phyloP scores from a whole-genome alignment of 1,140 invertebrate genomes.

The Panulirus ornatus region DNA sequence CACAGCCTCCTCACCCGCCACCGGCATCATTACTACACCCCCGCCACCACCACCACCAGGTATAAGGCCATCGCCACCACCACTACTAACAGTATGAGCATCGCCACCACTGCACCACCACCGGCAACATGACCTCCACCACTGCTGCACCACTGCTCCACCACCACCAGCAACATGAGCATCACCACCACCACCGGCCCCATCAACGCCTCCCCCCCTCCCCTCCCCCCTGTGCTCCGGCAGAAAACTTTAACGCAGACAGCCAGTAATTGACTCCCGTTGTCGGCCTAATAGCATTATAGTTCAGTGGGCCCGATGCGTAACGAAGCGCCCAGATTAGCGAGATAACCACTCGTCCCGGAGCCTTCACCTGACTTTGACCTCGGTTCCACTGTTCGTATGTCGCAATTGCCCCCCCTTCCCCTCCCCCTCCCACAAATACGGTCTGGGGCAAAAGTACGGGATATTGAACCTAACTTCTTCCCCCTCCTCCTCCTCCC shows the following conservation, averaged over 20 bases:
- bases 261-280: slow-evolving; percentile 69
- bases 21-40: not conserved
- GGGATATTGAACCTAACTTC: not conserved
- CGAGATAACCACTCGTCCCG: slow-evolving; percentile 59
- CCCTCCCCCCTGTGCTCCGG: not conserved
- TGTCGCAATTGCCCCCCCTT: not conserved
- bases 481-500: not conserved
- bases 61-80: not conserved
- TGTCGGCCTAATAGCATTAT: slow-evolving; percentile 72
- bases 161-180: not conserved
- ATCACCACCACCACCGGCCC: not conserved
- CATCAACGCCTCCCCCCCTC: not conserved
- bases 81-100: not conserved
- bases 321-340: slow-evolving; percentile 72
- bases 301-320: slow-evolving; percentile 59
- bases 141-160: not conserved
- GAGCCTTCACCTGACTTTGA: slow-evolving; percentile 6
- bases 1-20: not conserved
- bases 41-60: not conserved
- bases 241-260: slow-evolving; percentile 66
- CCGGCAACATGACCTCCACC: not conserved
- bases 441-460: no score
- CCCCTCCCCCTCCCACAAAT: not conserved
- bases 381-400: slow-evolving; percentile 45
- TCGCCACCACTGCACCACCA: not conserved